phyloP scores from a whole-genome alignment of 2,888 invertebrate genomes.

The Drosophila barbarae region DNA sequence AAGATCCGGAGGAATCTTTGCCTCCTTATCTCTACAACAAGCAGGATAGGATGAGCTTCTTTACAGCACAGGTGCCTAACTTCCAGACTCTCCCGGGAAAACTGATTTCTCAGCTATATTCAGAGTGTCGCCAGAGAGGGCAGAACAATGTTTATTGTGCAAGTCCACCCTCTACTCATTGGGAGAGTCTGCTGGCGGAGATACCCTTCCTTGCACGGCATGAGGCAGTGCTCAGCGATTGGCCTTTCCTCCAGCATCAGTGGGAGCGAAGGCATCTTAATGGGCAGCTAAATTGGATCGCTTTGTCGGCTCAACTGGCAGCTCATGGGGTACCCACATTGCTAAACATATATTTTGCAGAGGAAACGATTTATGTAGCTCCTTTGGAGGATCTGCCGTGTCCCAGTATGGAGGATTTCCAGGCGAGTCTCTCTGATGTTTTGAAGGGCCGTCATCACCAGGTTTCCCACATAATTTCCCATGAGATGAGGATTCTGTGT shows the following conservation, averaged over 20 bases:
- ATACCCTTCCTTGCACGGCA: slow-evolving; percentile 61
- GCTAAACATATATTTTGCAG: slow-evolving; percentile 74
- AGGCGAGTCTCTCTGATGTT: slow-evolving; percentile 46
- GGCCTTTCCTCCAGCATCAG: slow-evolving; percentile 74
- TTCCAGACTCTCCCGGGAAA: slow-evolving; percentile 67
- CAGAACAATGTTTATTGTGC: slow-evolving; percentile 19
- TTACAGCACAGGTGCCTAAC: slow-evolving; percentile 54
- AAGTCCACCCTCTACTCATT: slow-evolving; percentile 25
- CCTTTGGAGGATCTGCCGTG: slow-evolving; percentile 61
- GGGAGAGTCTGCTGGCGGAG: slow-evolving; percentile 59
- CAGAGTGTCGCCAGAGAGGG: slow-evolving; percentile 56
- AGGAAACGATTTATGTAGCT: slow-evolving; percentile 70
- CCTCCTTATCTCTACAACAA: slow-evolving; percentile 74
- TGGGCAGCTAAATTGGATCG: slow-evolving; percentile 64
- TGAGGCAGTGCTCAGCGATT: slow-evolving; percentile 45
- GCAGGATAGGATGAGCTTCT: slow-evolving; percentile 74
- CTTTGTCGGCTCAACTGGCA: slow-evolving; percentile 68
- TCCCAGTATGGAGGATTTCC: slow-evolving; percentile 52
- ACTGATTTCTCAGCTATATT: slow-evolving; percentile 65
- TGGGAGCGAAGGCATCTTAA: slow-evolving; percentile 59
- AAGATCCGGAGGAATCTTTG: slow-evolving; percentile 47
- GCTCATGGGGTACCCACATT: slow-evolving; percentile 71
- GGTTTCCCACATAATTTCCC: slow-evolving; percentile 65
- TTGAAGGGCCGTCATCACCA: slow-evolving; percentile 59
- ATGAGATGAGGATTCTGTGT: slow-evolving; percentile 71